A percentile compares a stretch with the other conserved stretches of the same genome.
phyloP scores from a whole-genome alignment of 1,140 invertebrate genomes.

The Drosophila nasuta region DNA sequence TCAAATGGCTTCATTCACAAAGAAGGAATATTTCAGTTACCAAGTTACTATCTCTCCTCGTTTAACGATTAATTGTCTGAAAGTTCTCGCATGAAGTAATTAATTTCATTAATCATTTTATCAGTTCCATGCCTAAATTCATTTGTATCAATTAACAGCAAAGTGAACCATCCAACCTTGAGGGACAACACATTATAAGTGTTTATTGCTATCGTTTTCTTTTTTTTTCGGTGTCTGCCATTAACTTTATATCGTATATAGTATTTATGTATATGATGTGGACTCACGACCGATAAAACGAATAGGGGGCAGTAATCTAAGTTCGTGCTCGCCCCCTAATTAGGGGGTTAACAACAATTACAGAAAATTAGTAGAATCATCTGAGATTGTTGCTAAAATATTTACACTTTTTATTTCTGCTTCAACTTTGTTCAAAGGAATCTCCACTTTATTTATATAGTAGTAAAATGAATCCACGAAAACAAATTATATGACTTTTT shows the following conservation, averaged over 20 bases:
- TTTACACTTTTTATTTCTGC: slow-evolving; percentile 5
- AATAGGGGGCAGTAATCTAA: slow-evolving; percentile 11
- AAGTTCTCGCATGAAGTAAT: slow-evolving; percentile 4
- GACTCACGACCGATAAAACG: slow-evolving; percentile 27
- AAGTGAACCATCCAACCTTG: slow-evolving; percentile 20
- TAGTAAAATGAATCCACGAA: slow-evolving; percentile 2
- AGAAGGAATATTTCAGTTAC: not conserved
- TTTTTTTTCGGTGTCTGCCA: slow-evolving; percentile 3
- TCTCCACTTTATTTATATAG: slow-evolving; percentile 8
- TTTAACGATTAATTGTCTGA: slow-evolving; percentile 1
- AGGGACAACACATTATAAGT: slow-evolving; percentile 8
- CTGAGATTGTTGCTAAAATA: slow-evolving; percentile 1
- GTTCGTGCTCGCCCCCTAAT: slow-evolving; percentile 9
- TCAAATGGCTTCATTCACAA: too few relatives aligned
- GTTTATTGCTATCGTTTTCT: slow-evolving; percentile 9
- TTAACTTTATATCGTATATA: not conserved
- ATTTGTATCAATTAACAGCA: slow-evolving; percentile 30
- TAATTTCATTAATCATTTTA: slow-evolving; percentile 28
- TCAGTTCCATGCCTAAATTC: slow-evolving; percentile 24
- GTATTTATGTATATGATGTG: slow-evolving; percentile 8
- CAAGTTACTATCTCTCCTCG: not conserved
- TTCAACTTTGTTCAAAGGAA: not conserved
- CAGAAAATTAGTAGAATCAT: slow-evolving; percentile 13
- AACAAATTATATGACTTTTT: slow-evolving; percentile 44
- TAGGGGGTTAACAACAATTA: slow-evolving; percentile 11